These are phyloP conservation scores for Trypoxylus dichotomus DNA, from an alignment of 1,140 invertebrate species.

Conservation along the genomic window DNA sequence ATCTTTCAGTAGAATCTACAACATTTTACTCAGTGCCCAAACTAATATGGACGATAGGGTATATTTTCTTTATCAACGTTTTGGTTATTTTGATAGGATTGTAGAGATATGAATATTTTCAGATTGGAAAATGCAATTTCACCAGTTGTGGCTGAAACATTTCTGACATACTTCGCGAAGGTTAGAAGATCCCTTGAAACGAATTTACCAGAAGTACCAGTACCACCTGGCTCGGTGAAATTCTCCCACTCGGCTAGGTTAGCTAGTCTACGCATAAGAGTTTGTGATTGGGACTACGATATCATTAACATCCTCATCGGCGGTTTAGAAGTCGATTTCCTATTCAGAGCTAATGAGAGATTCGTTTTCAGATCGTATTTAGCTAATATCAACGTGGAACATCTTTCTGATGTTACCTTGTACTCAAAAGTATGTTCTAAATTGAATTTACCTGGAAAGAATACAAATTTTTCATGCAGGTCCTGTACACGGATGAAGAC, in stretches of 20 bases:
- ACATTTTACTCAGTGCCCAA: no score
- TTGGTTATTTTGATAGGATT: not conserved
- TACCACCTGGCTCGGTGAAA: slow-evolving; percentile 75
- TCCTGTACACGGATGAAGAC: slow-evolving; percentile 73
- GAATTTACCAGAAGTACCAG: slow-evolving; percentile 62
- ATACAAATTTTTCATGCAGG: slow-evolving; percentile 50
- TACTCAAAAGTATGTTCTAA: slow-evolving; percentile 67
- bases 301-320: slow-evolving; percentile 67
- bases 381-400: slow-evolving; percentile 68
- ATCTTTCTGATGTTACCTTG: slow-evolving; percentile 73
- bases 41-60: no score
- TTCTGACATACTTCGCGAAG: slow-evolving; percentile 33
- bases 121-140: slow-evolving; percentile 30
- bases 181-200: slow-evolving; percentile 37
- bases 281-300: slow-evolving; percentile 73
- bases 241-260: slow-evolving; percentile 74
- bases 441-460: not conserved
- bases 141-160: not conserved
- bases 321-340: slow-evolving; percentile 73
- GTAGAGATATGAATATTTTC: not conserved
- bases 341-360: slow-evolving; percentile 78
- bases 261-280: slow-evolving; percentile 61
- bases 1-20: no score
- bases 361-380: slow-evolving; percentile 73
- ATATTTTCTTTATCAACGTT: not conserved